These are phyloP conservation scores for Avahi laniger DNA, from an alignment of 2,797 vertebrate species.

Conservation along the genomic window DNA sequence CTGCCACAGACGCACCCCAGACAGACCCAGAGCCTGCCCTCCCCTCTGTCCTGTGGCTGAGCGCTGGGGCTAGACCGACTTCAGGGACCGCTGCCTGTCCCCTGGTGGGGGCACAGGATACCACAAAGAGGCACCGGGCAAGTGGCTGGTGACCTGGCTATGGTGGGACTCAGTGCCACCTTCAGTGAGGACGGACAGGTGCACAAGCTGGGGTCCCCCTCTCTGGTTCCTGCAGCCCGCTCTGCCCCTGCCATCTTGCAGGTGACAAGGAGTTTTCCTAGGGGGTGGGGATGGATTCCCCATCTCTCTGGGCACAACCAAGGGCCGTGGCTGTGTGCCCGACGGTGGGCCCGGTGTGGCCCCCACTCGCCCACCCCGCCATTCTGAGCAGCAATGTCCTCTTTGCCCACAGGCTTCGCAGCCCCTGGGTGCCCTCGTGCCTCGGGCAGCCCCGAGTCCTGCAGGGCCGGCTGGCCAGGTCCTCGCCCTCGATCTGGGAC, in stretches of 20 bases:
- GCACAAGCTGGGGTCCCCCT: not conserved
- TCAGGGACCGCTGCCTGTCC: fast-evolving
- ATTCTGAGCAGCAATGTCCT: constrained; percentile 87
- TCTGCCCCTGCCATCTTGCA: fast-evolving
- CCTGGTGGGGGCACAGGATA: not conserved
- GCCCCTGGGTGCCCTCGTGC: constrained; percentile 89
- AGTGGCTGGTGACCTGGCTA: not conserved
- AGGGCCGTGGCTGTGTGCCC: not conserved
- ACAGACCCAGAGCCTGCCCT: not conserved
- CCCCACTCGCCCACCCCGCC: constrained; percentile 25
- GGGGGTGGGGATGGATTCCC: fast-evolving
- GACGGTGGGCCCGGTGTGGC: fast-evolving
- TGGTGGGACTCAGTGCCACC: not conserved
- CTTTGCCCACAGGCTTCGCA: constrained; percentile 88
- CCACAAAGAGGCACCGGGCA: not conserved
- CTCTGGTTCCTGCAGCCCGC: fast-evolving
- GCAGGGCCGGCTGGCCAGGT: constrained; percentile 89
- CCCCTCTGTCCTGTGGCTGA: not conserved
- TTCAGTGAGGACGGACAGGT: not conserved
- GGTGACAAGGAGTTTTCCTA: too few species aligned
- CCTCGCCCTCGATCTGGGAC: constrained; percentile 89
- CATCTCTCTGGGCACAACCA: fast-evolving
- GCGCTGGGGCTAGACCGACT: not conserved
- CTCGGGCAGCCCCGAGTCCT: constrained; percentile 88
- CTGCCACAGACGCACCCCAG: too few species aligned